Evolutionary conservation across 2,797 vertebrate genomes (phyloP).

Genomic region (Gouania willdenowi): DNA sequence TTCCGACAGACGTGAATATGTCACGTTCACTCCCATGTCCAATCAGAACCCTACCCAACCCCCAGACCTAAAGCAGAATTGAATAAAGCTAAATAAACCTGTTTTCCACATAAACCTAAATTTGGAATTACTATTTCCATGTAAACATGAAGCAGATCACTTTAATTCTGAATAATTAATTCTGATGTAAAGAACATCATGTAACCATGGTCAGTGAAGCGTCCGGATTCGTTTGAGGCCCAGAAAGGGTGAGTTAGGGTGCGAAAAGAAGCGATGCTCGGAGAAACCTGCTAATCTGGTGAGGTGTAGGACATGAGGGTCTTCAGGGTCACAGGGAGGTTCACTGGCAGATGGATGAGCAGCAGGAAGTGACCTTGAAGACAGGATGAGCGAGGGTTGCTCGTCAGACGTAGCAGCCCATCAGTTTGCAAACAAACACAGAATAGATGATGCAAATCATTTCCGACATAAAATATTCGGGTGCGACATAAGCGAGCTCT

Average conservation of each 20-base stretch:
- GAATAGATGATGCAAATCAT: conserved; percentile 65
- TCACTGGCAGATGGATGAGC: conserved; percentile 80
- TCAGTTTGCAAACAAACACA: conserved; percentile 19
- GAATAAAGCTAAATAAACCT: too few relatives aligned
- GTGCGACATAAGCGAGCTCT: conserved; percentile 63
- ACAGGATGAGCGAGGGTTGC: conserved; percentile 72
- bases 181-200: too few relatives aligned
- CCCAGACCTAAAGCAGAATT: too few relatives aligned
- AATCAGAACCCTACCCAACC: too few relatives aligned
- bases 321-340: conserved; percentile 70
- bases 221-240: conserved; percentile 51
- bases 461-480: conserved; percentile 63
- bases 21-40: too few relatives aligned
- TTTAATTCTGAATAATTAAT: too few relatives aligned
- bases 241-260: conserved; percentile 38
- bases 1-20: too few relatives aligned
- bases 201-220: conserved; percentile 28
- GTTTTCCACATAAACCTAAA: too few relatives aligned
- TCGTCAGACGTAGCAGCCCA: conserved; percentile 37
- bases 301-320: conserved; percentile 43
- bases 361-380: conserved; percentile 79
- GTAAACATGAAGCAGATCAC: too few relatives aligned
- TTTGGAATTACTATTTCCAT: too few relatives aligned
- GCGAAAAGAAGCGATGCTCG: conserved; percentile 45
- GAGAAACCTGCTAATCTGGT: conserved; percentile 68